Conservation (phyloP, 2,888 invertebrate genomes). For the Nomada goodeniana region DNA sequence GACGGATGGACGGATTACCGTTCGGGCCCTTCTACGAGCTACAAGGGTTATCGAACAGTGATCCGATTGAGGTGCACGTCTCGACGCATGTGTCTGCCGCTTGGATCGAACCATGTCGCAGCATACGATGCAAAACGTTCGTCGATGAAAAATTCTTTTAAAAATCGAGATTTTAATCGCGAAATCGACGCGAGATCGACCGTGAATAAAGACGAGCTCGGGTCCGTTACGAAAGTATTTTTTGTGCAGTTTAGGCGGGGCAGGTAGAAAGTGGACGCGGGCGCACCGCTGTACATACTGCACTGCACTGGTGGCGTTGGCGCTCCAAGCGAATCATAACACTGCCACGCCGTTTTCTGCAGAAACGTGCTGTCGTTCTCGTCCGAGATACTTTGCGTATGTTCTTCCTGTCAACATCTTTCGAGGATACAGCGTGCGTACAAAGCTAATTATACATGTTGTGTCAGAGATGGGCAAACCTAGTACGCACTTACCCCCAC, state of each 20-base stretch:
- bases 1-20: not conserved
- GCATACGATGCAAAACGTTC: too few species aligned
- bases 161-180: not conserved
- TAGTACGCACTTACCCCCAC: too few species aligned
- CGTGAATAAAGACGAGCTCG: not conserved
- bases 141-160: not conserved
- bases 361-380: conserved; percentile 16
- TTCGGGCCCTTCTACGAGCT: not conserved
- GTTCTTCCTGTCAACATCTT: too few species aligned
- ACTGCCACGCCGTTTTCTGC: conserved; percentile 39
- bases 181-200: not conserved
- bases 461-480: too few species aligned
- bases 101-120: not conserved
- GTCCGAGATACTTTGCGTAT: not conserved
- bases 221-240: not conserved
- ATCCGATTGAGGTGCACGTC: not conserved
- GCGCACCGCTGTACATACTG: not conserved
- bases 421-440: too few species aligned
- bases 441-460: too few species aligned
- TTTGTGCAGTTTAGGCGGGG: conserved; percentile 29
- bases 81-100: not conserved
- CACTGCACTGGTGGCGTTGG: not conserved
- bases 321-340: conserved; percentile 32
- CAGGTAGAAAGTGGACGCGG: not conserved
- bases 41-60: not conserved